These are phyloP conservation scores for Copidosoma floridanum DNA, from an alignment of 1,140 invertebrate species.

Conservation along the genomic window DNA sequence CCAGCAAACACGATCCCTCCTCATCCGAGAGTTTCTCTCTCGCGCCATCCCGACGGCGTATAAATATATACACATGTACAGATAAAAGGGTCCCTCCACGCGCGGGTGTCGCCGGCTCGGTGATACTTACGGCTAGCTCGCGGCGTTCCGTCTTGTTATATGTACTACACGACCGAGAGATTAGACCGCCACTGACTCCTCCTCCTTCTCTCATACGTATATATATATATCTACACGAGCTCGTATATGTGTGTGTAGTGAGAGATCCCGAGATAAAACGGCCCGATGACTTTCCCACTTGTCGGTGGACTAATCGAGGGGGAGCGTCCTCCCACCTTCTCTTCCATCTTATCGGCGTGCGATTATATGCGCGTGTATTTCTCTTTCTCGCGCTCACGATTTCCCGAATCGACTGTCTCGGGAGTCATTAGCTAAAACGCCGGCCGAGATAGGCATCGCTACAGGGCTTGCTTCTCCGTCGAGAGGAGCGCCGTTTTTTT, in stretches of 20 bases:
- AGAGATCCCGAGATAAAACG: slow-evolving; percentile 21
- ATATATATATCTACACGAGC: slow-evolving; percentile 9
- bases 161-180: too few relatives aligned
- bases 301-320: slow-evolving; percentile 30
- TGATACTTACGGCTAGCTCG: too few relatives aligned
- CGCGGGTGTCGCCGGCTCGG: background rate
- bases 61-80: too few relatives aligned
- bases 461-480: too few relatives aligned
- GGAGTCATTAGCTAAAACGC: slow-evolving; percentile 27
- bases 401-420: slow-evolving; percentile 29
- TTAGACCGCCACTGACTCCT: slow-evolving; percentile 1
- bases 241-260: too few relatives aligned
- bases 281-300: slow-evolving; percentile 35
- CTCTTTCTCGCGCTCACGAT: slow-evolving; percentile 14
- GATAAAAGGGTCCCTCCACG: too few relatives aligned
- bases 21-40: slow-evolving; percentile 27
- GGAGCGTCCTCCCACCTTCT: background rate
- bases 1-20: slow-evolving; percentile 11
- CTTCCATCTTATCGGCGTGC: background rate
- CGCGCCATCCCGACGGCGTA: slow-evolving; percentile 5
- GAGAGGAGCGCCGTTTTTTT: too few relatives aligned
- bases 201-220: slow-evolving; percentile 11
- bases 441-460: background rate
- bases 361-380: background rate
- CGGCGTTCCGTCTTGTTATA: slow-evolving; percentile 4